These are phyloP conservation scores for Eretmocerus hayati DNA, from an alignment of 2,888 invertebrate species.

Conservation along the genomic window DNA sequence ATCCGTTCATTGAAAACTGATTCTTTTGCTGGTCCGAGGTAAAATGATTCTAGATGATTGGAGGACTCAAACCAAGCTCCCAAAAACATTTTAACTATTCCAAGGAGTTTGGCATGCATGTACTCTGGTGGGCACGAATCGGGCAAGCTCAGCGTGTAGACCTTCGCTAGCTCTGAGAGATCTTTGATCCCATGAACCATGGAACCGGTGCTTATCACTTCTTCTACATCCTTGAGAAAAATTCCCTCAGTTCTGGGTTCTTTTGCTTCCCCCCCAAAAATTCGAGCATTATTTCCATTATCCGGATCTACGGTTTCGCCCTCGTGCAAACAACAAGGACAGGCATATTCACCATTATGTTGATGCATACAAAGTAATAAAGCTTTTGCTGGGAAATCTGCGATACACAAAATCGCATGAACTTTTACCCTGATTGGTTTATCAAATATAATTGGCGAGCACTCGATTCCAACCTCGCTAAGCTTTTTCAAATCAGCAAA, in stretches of 20 bases:
- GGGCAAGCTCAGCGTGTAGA: conserved; percentile 12
- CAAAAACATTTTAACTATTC: conserved; percentile 2
- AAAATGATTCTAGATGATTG: conserved; percentile 6
- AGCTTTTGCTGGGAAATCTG: conserved; percentile 13
- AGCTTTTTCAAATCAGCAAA: conserved; percentile 13
- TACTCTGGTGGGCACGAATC: conserved; percentile 16
- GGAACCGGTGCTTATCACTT: neutral
- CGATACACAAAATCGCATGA: conserved; percentile 7
- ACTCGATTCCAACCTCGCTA: conserved; percentile 8
- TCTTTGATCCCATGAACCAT: conserved; percentile 13
- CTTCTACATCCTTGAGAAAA: conserved; percentile 3
- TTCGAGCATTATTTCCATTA: conserved; percentile 6
- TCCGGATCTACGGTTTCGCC: conserved; percentile 11
- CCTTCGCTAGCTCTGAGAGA: conserved; percentile 1
- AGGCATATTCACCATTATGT: conserved; percentile 17
- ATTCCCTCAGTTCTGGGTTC: conserved; percentile 4
- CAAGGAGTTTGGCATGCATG: conserved; percentile 12
- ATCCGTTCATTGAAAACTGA: conserved; percentile 5
- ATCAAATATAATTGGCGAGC: neutral
- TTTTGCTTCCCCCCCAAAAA: conserved; percentile 3
- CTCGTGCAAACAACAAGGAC: conserved; percentile 15
- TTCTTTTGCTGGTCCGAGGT: conserved; percentile 4
- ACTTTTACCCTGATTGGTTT: conserved; percentile 9
- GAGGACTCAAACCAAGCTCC: conserved; percentile 10
- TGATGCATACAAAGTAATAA: conserved; percentile 7